Conservation (phyloP, 2,797 vertebrate genomes). For the Phyllotis vaccarum region DNA sequence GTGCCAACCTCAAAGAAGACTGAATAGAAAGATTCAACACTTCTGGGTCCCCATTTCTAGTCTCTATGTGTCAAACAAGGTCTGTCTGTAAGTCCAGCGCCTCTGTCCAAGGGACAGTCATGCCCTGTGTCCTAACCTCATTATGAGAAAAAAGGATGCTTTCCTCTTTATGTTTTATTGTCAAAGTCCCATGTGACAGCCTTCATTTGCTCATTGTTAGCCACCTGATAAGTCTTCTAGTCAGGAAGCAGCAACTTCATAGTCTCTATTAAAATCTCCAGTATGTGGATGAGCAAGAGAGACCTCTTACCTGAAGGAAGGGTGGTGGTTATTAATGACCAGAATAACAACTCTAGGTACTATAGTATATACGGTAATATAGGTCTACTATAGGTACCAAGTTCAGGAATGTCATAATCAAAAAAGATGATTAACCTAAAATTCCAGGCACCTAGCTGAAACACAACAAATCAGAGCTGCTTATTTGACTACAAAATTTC, state of each 20-base stretch:
- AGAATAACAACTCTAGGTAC: not conserved
- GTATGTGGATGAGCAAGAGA: not conserved
- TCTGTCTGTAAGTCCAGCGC: not conserved
- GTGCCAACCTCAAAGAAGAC: slow-evolving; percentile 1
- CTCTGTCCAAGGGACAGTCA: not conserved
- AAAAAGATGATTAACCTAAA: not conserved
- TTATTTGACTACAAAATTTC: not conserved
- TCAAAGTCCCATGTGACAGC: not conserved
- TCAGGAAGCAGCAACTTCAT: not conserved
- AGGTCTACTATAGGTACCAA: not conserved
- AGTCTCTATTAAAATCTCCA: not conserved
- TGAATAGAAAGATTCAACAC: not conserved
- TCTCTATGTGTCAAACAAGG: not conserved
- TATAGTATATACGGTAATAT: not conserved
- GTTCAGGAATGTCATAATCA: slow-evolving; percentile 1
- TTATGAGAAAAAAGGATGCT: not conserved
- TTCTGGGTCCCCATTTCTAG: not conserved
- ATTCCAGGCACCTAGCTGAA: not conserved
- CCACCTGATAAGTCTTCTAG: not conserved
- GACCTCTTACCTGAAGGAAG: not conserved
- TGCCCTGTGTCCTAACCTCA: not conserved
- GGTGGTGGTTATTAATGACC: not conserved
- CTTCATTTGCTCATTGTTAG: not conserved
- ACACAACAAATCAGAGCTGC: not conserved
- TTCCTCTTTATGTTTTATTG: not conserved